Conservation (phyloP, 2,113 vertebrate species). For the Pelecanoides urinatrix region DNA sequence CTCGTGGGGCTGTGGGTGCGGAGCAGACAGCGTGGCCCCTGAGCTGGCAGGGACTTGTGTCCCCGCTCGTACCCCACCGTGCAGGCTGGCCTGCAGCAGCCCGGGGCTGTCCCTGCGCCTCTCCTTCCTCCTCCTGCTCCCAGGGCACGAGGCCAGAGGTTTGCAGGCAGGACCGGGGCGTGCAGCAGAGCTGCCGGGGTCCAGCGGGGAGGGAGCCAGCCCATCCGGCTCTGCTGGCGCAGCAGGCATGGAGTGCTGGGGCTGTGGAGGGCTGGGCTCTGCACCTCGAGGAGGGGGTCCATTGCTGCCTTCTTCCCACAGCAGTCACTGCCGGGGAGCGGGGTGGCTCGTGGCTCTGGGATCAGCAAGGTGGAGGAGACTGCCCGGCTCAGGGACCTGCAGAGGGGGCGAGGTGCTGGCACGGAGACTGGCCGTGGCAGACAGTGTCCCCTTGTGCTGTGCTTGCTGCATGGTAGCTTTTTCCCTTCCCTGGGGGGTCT, state of each 20-base stretch:
- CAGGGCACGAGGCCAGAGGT: neutral
- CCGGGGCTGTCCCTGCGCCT: neutral
- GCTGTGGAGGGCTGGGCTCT: neutral
- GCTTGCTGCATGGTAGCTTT: neutral
- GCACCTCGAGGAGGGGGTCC: too few relatives aligned
- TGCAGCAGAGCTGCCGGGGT: neutral
- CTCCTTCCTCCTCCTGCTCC: neutral
- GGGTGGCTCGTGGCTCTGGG: neutral
- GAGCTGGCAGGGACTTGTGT: neutral
- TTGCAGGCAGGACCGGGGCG: neutral
- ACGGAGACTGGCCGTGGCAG: accelerated
- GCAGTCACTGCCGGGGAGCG: neutral
- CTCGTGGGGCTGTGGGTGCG: neutral
- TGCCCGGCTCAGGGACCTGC: accelerated
- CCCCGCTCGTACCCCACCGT: too few relatives aligned
- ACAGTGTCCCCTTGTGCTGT: neutral
- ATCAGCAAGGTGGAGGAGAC: neutral
- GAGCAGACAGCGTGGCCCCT: neutral
- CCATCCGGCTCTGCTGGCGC: neutral
- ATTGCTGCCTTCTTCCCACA: neutral
- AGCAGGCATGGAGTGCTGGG: neutral
- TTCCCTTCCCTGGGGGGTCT: neutral
- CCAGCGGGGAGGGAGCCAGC: neutral
- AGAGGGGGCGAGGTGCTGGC: neutral
- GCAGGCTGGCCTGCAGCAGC: too few relatives aligned